Evolutionary conservation across 2,888 invertebrate genomes (phyloP).

Genomic region (Nephrotoma flavescens): DNA sequence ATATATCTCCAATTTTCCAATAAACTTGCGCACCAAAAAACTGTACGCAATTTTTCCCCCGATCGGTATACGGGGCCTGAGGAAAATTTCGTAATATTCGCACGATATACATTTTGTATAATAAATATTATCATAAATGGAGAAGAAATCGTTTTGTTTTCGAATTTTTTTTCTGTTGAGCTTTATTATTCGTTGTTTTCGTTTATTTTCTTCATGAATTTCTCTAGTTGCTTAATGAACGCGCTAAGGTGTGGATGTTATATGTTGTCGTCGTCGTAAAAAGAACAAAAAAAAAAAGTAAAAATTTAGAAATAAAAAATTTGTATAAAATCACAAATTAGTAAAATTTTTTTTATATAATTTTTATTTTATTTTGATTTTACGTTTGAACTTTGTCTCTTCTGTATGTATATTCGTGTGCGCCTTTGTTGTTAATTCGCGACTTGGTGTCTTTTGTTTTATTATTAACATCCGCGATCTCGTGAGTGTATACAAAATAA

Average conservation of each 20-base stretch:
- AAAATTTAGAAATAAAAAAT: neutral
- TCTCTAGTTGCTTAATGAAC: neutral
- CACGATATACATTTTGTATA: neutral
- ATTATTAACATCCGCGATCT: neutral
- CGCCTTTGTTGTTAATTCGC: neutral
- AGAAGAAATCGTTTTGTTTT: neutral
- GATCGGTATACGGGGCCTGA: neutral
- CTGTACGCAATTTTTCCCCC: neutral
- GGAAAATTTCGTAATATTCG: neutral
- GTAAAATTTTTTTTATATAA: neutral
- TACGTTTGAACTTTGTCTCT: neutral
- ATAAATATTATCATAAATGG: neutral
- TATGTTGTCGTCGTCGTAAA: neutral
- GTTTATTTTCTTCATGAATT: neutral
- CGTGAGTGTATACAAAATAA: neutral
- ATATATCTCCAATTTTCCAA: neutral
- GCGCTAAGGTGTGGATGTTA: neutral
- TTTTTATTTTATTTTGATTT: neutral
- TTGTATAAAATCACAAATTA: neutral
- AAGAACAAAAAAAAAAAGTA: neutral
- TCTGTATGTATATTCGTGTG: neutral
- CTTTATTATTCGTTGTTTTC: neutral
- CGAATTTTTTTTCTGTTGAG: neutral
- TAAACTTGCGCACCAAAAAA: neutral
- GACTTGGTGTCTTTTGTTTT: neutral